These are phyloP conservation scores for Vidua macroura DNA, from an alignment of 2,113 vertebrate species.

Conservation along the genomic window DNA sequence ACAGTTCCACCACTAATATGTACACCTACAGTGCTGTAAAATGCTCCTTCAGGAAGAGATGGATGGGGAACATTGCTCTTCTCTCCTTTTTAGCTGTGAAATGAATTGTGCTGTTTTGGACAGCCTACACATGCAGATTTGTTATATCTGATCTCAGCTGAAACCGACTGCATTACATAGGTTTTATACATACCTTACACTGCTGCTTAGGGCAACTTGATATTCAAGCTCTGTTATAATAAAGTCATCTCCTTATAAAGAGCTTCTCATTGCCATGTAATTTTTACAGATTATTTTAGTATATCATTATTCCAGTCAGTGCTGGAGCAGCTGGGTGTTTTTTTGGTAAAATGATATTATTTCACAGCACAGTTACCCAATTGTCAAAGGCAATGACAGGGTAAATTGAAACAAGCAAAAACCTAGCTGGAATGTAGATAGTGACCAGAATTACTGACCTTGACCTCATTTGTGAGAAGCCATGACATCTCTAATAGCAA, in stretches of 20 bases:
- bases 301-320: not conserved
- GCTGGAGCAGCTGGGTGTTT: not conserved
- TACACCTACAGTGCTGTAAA: not conserved
- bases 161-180: not conserved
- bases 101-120: not conserved
- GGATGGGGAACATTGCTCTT: not conserved
- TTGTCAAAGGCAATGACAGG: not conserved
- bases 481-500: not conserved
- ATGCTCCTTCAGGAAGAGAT: not conserved
- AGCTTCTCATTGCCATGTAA: not conserved
- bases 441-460: not conserved
- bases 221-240: not conserved
- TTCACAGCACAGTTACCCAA: not conserved
- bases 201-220: not conserved
- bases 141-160: not conserved
- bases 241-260: not conserved
- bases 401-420: not conserved
- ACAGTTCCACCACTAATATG: not conserved
- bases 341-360: not conserved
- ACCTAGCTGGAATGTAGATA: not conserved
- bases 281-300: not conserved
- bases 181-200: not conserved
- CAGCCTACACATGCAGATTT: not conserved
- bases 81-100: not conserved
- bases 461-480: not conserved